phyloP scores from a whole-genome alignment of 2,113 vertebrate genomes.

The Rhynchopsitta pachyrhyncha region DNA sequence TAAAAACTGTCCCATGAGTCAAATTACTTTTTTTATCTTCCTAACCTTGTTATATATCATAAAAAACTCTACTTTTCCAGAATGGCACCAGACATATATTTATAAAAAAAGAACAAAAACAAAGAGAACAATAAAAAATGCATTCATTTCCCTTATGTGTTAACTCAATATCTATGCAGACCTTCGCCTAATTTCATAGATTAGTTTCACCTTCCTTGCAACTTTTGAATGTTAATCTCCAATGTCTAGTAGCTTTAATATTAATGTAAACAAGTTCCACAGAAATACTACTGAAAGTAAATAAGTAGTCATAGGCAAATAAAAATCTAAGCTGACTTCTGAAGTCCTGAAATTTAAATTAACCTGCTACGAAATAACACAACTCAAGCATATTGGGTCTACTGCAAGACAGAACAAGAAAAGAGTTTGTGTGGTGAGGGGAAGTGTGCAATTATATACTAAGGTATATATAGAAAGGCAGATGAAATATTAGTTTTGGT shows the following conservation, averaged over 20 bases:
- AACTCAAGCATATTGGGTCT: background rate
- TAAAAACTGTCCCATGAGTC: background rate
- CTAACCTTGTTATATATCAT: background rate
- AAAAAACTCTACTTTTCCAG: background rate
- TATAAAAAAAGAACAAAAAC: background rate
- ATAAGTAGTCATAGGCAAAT: background rate
- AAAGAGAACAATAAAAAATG: conserved; percentile 51
- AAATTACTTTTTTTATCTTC: background rate
- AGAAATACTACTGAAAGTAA: background rate
- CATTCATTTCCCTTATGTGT: conserved; percentile 16
- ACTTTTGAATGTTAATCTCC: conserved; percentile 37
- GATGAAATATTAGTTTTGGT: background rate
- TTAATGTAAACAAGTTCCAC: conserved; percentile 32
- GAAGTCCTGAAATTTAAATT: background rate
- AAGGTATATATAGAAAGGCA: background rate
- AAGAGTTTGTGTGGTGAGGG: background rate
- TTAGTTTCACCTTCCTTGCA: conserved; percentile 44
- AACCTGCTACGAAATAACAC: background rate
- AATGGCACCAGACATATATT: background rate
- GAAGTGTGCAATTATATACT: background rate
- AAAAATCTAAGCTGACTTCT: background rate
- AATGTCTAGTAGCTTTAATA: conserved; percentile 36
- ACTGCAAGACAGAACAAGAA: background rate
- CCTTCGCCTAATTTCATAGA: conserved; percentile 68
- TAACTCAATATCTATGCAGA: conserved; percentile 49